Evolutionary conservation across 2,797 vertebrate genomes (phyloP).

Genomic region (Chrosomus eos): DNA sequence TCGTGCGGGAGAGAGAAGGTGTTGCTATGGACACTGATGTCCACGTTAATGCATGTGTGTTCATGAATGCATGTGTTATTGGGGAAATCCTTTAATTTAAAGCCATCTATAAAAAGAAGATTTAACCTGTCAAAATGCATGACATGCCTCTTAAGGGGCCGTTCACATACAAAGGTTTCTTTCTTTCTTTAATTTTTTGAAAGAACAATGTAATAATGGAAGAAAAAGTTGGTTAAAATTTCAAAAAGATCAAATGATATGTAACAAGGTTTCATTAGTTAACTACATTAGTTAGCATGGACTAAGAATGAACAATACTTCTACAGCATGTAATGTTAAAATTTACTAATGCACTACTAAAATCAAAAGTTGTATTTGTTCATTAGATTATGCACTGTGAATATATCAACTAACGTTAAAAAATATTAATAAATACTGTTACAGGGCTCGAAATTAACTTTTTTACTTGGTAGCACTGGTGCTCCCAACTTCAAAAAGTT

Average conservation of each 20-base stretch:
- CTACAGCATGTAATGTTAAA: not conserved
- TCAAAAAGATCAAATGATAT: not conserved
- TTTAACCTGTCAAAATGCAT: not conserved
- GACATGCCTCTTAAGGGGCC: not conserved
- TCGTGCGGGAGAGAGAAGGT: not conserved
- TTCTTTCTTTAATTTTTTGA: too few species aligned
- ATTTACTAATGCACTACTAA: not conserved
- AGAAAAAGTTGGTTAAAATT: not conserved
- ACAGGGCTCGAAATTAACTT: too few species aligned
- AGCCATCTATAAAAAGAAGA: not conserved
- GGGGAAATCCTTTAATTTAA: not conserved
- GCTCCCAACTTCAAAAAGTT: too few species aligned
- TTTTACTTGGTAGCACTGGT: too few species aligned
- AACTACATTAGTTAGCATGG: too few species aligned
- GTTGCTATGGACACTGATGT: conserved; percentile 55
- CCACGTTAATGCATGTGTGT: conserved; percentile 59
- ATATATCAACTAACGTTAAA: too few species aligned
- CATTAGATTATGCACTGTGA: too few species aligned
- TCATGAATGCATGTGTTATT: conserved; percentile 59
- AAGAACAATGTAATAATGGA: not conserved
- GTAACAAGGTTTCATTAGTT: not conserved
- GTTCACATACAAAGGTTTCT: not conserved
- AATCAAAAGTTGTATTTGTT: not conserved
- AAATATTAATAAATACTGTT: not conserved
- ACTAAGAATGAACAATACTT: not conserved